Conservation (phyloP, 2,113 vertebrate species). For the Malurus elegans region DNA sequence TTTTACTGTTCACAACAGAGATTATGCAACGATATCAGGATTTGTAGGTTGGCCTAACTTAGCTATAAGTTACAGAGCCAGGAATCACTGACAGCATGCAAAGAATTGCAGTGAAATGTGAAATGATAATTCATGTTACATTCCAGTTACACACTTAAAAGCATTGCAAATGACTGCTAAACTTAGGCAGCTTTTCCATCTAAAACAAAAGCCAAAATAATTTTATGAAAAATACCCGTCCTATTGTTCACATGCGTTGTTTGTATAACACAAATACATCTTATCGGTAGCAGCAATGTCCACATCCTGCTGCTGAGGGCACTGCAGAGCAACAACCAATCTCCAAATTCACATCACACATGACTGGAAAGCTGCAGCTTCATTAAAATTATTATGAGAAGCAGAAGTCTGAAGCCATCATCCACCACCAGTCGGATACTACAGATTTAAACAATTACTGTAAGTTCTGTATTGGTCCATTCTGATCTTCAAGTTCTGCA, state of each 20-base stretch:
- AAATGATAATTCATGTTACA: conserved; percentile 31
- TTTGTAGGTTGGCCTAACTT: conserved; percentile 21
- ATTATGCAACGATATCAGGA: conserved; percentile 37
- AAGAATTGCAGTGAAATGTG: conserved; percentile 58
- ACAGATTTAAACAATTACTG: conserved; percentile 3
- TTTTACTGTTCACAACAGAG: conserved; percentile 39
- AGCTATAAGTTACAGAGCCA: conserved; percentile 52
- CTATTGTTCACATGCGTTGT: not conserved
- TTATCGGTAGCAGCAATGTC: not conserved
- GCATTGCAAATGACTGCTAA: conserved; percentile 47
- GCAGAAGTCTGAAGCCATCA: conserved; percentile 15
- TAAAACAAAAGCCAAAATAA: conserved; percentile 1
- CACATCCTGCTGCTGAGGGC: not conserved
- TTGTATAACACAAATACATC: not conserved
- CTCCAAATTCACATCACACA: conserved; percentile 2
- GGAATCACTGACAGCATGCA: conserved; percentile 39
- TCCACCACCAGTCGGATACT: not conserved
- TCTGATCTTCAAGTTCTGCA: conserved; percentile 5
- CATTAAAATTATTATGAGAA: conserved; percentile 45
- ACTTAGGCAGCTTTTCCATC: conserved; percentile 14
- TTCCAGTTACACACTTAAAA: conserved; percentile 47
- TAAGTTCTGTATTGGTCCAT: conserved; percentile 1
- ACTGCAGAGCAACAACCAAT: not conserved
- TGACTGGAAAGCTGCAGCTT: conserved; percentile 8
- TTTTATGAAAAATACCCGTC: not conserved